Conservation (phyloP, 2,888 invertebrate genomes). For the Archips xylosteana region DNA sequence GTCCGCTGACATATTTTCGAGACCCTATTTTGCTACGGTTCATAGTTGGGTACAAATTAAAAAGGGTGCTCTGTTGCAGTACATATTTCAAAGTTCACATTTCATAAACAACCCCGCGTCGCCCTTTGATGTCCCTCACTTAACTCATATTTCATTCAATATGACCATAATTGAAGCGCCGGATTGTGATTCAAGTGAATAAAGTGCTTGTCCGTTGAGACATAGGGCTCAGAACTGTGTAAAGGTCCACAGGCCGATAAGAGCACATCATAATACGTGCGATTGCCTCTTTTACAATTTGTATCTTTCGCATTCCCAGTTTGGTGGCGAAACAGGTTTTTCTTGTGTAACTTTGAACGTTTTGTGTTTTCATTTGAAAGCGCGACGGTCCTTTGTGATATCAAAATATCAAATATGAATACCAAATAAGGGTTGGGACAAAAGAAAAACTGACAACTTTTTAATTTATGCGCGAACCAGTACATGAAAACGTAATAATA, state of each 20-base stretch:
- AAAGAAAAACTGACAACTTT: slow-evolving; percentile 83
- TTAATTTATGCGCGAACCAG: slow-evolving; percentile 84
- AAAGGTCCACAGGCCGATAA: slow-evolving; percentile 61
- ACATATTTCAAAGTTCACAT: slow-evolving; percentile 83
- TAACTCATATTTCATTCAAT: slow-evolving; percentile 85
- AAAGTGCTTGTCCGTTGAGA: slow-evolving; percentile 63
- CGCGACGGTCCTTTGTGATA: slow-evolving; percentile 80
- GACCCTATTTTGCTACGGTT: slow-evolving; percentile 76
- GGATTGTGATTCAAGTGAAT: slow-evolving; percentile 65
- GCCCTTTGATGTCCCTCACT: slow-evolving; percentile 85
- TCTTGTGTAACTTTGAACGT: slow-evolving; percentile 71
- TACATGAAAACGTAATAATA: slow-evolving; percentile 85
- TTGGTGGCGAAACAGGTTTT: slow-evolving; percentile 82
- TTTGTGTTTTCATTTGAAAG: slow-evolving; percentile 78
- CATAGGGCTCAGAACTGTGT: slow-evolving; percentile 69
- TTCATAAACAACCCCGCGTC: slow-evolving; percentile 79
- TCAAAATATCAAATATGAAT: slow-evolving; percentile 85
- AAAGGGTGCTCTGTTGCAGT: slow-evolving; percentile 78
- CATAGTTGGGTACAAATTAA: slow-evolving; percentile 82
- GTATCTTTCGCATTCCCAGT: slow-evolving; percentile 79
- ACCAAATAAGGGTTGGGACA: slow-evolving; percentile 85
- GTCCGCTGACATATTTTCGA: slow-evolving; percentile 57
- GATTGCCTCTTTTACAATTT: slow-evolving; percentile 85
- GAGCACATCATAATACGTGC: slow-evolving; percentile 71
- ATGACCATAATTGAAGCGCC: slow-evolving; percentile 83